Percentiles rank a stretch among this genome's conserved stretches.
phyloP scores from a whole-genome alignment of 1,140 invertebrate genomes.

The Sweltsa coloradensis region DNA sequence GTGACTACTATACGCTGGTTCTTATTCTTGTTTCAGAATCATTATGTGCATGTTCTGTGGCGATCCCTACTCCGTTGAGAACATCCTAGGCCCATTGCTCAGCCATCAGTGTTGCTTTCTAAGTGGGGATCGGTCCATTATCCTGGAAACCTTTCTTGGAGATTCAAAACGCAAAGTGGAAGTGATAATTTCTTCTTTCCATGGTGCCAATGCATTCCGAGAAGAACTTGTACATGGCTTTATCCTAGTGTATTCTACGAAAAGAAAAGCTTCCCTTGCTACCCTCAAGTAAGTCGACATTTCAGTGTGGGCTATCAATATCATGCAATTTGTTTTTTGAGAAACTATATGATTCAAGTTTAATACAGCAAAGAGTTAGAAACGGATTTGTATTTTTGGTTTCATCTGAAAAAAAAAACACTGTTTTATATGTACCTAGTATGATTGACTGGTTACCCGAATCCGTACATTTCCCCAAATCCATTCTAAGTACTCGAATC shows the following conservation, averaged over 20 bases:
- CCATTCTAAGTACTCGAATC: too few species aligned
- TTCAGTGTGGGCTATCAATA: too few species aligned
- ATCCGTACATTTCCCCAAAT: too few species aligned
- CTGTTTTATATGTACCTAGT: too few species aligned
- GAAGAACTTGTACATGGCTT: slow-evolving; percentile 92
- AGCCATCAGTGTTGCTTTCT: slow-evolving; percentile 79
- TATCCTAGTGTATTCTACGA: slow-evolving; percentile 90
- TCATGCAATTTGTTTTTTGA: too few species aligned
- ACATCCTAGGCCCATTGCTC: slow-evolving; percentile 76
- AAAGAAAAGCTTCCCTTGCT: slow-evolving; percentile 85
- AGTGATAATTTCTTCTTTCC: slow-evolving; percentile 90
- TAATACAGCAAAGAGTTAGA: too few species aligned
- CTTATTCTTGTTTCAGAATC: slow-evolving; percentile 46
- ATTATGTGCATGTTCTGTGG: slow-evolving; percentile 97
- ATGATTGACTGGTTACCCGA: too few species aligned
- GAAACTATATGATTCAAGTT: too few species aligned
- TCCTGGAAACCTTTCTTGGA: slow-evolving; percentile 82
- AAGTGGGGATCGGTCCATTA: slow-evolving; percentile 74
- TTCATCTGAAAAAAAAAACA: too few species aligned
- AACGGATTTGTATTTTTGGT: too few species aligned
- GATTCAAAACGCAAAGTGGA: slow-evolving; percentile 81
- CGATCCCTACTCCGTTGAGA: slow-evolving; percentile 84
- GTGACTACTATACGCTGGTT: too few species aligned
- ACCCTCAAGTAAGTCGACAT: slow-evolving; percentile 66
- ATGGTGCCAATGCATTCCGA: slow-evolving; percentile 82